Evolutionary conservation across 2,113 vertebrate genomes (phyloP), one percentile per base, ranked within the genome.

Genomic region (Pleuronectes platessa): DNA sequence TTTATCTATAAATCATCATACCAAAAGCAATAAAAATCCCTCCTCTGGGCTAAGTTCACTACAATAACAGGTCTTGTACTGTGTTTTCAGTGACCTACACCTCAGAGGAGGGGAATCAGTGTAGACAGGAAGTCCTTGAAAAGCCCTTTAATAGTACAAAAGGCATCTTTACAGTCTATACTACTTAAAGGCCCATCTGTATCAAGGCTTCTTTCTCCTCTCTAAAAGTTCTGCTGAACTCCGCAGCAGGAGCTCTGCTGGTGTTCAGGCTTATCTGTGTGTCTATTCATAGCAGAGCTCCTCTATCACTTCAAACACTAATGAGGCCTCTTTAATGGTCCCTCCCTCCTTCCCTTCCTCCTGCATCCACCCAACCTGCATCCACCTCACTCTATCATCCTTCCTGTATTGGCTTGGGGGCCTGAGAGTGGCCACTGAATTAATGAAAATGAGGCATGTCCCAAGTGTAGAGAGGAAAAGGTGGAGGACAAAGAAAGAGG

Each of bases 261-360:
- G 63, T 18, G 73, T 68, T 68, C 23, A 15, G 65, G 51, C 66
- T 88, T 73, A 81, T 89, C 74, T 23, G 37, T 5, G 61, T 3
- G 67, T 79, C 84, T 86, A 92, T 91, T 91, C 86, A 87, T 88
- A 89, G 84, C 61, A 35, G 64, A 59, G 53, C 71, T 62, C 61
- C 69, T 82, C 78, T 61, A 82, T 83, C 80, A 82, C 77, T 84
- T 81, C 78, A 79, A 79, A 83, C 73, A 83, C 81, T 82, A 88
- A 88, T 82, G 81, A 88, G 74, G 75, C 75, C 64, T 59, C 62
- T 83, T 60, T 59, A 49, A 40, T 24, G 23, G 65, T 42, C 53
- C 37, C 54, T 40, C 21, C 47, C 42, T 56, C 23, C 26, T 18
- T 55, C 24, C n/a, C 40, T 23, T 11, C 40, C 35, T 45, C 40